Conservation (phyloP, 2,797 vertebrate genomes). For the Furcifer pardalis region DNA sequence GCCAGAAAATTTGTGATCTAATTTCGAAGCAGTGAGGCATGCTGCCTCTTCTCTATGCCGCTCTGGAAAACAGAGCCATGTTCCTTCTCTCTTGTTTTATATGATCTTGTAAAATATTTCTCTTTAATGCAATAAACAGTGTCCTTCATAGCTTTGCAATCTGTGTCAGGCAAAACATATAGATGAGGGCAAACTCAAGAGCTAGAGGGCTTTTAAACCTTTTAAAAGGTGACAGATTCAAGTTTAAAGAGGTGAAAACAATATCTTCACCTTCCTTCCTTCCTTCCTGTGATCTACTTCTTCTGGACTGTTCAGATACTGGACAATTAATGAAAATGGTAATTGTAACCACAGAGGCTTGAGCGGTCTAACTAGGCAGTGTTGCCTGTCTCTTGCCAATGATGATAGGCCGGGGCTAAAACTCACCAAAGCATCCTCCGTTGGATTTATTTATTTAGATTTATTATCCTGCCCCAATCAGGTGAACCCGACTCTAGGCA, state of each 20-base stretch:
- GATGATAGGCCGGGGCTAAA: no score
- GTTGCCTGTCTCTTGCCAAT: no score
- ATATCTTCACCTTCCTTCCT: not conserved
- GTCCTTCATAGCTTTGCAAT: conserved; percentile 16
- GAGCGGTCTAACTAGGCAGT: no score
- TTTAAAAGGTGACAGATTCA: not conserved
- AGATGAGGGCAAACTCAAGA: not conserved
- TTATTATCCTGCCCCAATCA: no score
- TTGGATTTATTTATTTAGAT: no score
- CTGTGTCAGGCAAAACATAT: not conserved
- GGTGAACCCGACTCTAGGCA: no score
- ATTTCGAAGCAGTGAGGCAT: conserved; percentile 81
- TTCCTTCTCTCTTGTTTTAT: conserved; percentile 44
- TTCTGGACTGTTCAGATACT: not conserved
- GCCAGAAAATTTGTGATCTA: conserved; percentile 84
- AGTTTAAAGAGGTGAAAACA: not conserved
- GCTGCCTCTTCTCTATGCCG: conserved; percentile 66
- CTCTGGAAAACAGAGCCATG: conserved; percentile 63
- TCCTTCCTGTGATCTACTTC: not conserved
- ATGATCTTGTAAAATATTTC: conserved; percentile 33
- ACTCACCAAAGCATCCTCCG: no score
- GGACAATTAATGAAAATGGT: not conserved
- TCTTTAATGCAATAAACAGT: conserved; percentile 52
- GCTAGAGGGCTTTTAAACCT: no score
- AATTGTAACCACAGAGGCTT: no score